phyloP scores from a whole-genome alignment of 2,888 invertebrate species.

The Calliopum simillimum region DNA sequence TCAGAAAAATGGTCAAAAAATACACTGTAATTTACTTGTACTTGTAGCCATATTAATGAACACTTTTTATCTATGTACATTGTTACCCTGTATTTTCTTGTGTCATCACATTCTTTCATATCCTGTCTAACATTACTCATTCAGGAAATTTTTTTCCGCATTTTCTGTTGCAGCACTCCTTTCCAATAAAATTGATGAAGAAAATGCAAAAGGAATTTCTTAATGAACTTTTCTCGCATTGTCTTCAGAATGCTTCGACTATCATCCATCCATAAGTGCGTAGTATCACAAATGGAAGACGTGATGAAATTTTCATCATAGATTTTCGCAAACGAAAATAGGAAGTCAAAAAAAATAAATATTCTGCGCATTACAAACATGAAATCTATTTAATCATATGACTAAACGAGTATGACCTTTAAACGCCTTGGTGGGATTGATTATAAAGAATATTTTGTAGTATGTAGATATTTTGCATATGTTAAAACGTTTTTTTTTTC shows the following conservation, averaged over 20 bases:
- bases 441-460: too few species aligned
- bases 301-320: not conserved
- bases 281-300: not conserved
- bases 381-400: too few species aligned
- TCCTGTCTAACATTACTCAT: not conserved
- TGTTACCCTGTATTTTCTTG: not conserved
- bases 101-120: not conserved
- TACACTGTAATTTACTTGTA: too few species aligned
- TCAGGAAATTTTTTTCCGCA: not conserved
- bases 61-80: too few species aligned
- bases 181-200: not conserved
- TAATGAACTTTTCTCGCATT: slow-evolving; percentile 9
- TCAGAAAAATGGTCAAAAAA: too few species aligned
- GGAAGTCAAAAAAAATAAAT: not conserved
- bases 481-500: not conserved
- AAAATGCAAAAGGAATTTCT: slow-evolving; percentile 11
- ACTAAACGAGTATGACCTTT: too few species aligned
- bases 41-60: too few species aligned
- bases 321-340: not conserved
- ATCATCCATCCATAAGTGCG: too few species aligned
- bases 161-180: not conserved
- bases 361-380: not conserved
- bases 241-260: not conserved
- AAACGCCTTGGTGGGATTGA: too few species aligned
- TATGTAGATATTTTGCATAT: not conserved